Evolutionary conservation across 2,797 vertebrate genomes (phyloP).

Genomic region (Leptatherina wallacei): DNA sequence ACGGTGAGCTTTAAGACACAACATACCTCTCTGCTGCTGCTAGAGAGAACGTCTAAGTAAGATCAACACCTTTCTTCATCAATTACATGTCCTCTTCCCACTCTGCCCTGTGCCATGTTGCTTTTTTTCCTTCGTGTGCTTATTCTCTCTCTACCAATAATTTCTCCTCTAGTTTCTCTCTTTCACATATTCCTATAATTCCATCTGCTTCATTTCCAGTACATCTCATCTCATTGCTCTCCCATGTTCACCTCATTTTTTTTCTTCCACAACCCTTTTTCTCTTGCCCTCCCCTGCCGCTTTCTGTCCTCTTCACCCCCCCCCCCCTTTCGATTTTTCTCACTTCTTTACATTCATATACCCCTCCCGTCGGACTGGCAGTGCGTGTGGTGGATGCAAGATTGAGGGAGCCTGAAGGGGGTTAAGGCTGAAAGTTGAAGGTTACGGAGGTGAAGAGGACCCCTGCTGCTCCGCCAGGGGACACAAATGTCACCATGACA

Average conservation of each 20-base stretch:
- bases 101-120: conserved; percentile 15
- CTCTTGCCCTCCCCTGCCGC: conserved; percentile 38
- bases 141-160: conserved; percentile 45
- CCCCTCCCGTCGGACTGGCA: conserved; percentile 47
- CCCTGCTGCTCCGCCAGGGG: conserved; percentile 82
- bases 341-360: conserved; percentile 31
- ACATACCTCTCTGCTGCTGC: conserved; percentile 12
- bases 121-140: conserved; percentile 11
- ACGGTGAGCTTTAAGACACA: conserved; percentile 5
- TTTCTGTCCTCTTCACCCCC: conserved; percentile 30
- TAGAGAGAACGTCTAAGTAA: conserved; percentile 31
- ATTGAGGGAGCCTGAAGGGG: conserved; percentile 75
- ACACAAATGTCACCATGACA: conserved; percentile 87
- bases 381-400: conserved; percentile 75
- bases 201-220: conserved; percentile 10
- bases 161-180: conserved; percentile 1
- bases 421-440: conserved; percentile 88
- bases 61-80: conserved; percentile 40
- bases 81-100: conserved; percentile 20
- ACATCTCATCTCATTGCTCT: conserved; percentile 6
- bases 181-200: not conserved
- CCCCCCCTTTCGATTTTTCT: conserved; percentile 27
- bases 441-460: conserved; percentile 84
- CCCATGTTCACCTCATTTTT: conserved; percentile 16
- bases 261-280: conserved; percentile 33